Evolutionary conservation across 2,113 vertebrate species (phyloP), one percentile per base, ranked within the genome.

Genomic region (Myotis brandtii): DNA sequence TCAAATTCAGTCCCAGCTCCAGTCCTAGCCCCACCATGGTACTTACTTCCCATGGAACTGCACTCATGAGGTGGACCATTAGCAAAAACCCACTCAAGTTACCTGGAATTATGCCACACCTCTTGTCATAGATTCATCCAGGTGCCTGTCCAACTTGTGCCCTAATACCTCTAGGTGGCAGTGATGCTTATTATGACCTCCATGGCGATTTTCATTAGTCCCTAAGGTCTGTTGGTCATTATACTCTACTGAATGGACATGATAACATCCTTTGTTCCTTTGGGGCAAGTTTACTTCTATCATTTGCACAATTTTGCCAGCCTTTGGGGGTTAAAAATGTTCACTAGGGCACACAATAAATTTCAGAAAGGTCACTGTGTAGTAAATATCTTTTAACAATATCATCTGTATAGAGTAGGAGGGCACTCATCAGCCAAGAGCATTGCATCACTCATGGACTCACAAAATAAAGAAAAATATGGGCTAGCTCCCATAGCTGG

Each of bases 241-340:
- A 70, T 30, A 66, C n/a, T 56, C 83, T 83, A 52, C 54, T 5
- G 6, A 96, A 87, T 34, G 67, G 70, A 0, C 52, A 54, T 27
- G 40, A 85, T 20, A 43, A 59, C 72, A 82, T 66, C 66, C 21
- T 91, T 91, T 82, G 46, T 84, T 91, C 52, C 93, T 82, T 66
- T 50, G 50, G 56, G 77, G 52, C 50, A 96, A 84, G 56, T 75
- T 89, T 89, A 40, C 43, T 48, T 89, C 69, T 80, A 54, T 37
- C 80, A 91, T 95, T 89, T 94, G 48, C 64, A 70, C 83, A 76
- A 52, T 73, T 93, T 86, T 82, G 34, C 54, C 69, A 94, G 92
- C 25, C 72, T 96, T 94, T 94, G 66, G 30, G 73, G 83, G 32
- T 96, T 85, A 95, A 84, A 96, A 94, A 67, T 86, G n/a, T 93